Base-by-base conservation (phyloP, 2,797 vertebrate species). In the Lagocephalus sceleratus region DNA sequence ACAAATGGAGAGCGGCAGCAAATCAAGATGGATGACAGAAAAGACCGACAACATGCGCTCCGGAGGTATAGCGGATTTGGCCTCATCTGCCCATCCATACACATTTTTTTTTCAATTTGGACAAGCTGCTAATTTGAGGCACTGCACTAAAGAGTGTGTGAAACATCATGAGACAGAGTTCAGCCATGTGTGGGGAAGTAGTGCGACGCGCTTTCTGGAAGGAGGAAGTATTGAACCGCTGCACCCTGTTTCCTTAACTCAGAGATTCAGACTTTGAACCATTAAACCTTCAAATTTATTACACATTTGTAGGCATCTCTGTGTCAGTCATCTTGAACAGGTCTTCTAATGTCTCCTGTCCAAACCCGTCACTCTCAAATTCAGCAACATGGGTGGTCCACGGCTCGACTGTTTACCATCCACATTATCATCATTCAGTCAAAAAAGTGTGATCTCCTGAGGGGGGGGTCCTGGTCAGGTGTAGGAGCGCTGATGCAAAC, bases 21-120 rank as follows among this genome's bases (percentile, higher is more conserved):
- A 82, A 78, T 79, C 66, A 73, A 82, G 62, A 78, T 65, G 60
- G 61, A 78, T 72, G 63, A 66, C 69, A 66, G n/a, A 58, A 66
- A 48, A 41, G 26, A 68, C 71, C 68, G 60, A 68, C 66, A 77
- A 57, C 10, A 40, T 15, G 25, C 22, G 45, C 73, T 64, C 42
- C 58, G 42, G 53, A 66, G 55, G 47, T 68, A 51, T 54, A 65
- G 40, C 55, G 41, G 60, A 66, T 66, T 63, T 65, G 43, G 47
- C 58, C 56, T 40, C 53, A 51, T 63, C 62, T 57, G 73, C 63
- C 62, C 57, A 76, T 79, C 70, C 48, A 38, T 69, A 55, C 39
- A 61, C 60, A 72, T 75, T 75, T 71, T 51, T 51, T 59, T 38
- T 38, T 67, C 55, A 29, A 19, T 72, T 66, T 66, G 39, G 68